These are phyloP conservation scores for Gonatopus flavifemur DNA, from an alignment of 1,140 invertebrate genomes.

Conservation along the genomic window DNA sequence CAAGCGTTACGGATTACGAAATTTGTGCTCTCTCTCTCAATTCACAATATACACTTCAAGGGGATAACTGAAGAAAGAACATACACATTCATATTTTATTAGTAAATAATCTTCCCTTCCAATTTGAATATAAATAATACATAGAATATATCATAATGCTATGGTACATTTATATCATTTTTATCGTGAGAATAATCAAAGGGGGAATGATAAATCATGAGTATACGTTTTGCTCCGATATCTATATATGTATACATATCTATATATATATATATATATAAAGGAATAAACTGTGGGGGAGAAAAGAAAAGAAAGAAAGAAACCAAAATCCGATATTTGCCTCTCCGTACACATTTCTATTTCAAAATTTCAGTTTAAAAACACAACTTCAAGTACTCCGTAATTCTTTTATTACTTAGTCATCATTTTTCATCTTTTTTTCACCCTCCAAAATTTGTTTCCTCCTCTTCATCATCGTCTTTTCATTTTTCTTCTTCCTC, in stretches of 20 bases:
- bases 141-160: conserved; percentile 23
- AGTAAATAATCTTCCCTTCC: conserved; percentile 31
- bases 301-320: conserved; percentile 29
- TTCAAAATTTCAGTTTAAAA: conserved; percentile 59
- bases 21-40: too few species aligned
- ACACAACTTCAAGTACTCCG: conserved; percentile 55
- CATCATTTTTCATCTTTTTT: conserved; percentile 39
- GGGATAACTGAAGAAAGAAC: conserved; percentile 14
- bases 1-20: too few species aligned
- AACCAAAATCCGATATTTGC: conserved; percentile 38
- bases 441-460: conserved; percentile 43
- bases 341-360: conserved; percentile 58
- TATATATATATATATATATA: conserved; percentile 3
- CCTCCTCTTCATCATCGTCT: conserved; percentile 41
- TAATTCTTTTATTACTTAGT: conserved; percentile 54
- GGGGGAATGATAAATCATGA: too few species aligned
- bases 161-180: conserved; percentile 18
- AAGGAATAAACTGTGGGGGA: conserved; percentile 5
- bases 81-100: conserved; percentile 37
- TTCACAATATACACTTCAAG: neutral
- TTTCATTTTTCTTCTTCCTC: conserved; percentile 31
- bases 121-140: conserved; percentile 34
- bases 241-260: conserved; percentile 8
- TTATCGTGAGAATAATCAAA: neutral
- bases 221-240: too few species aligned